Percentiles rank a stretch among this genome's conserved stretches.
phyloP scores from a whole-genome alignment of 2,888 invertebrate species.

The Thera obeliscata region DNA sequence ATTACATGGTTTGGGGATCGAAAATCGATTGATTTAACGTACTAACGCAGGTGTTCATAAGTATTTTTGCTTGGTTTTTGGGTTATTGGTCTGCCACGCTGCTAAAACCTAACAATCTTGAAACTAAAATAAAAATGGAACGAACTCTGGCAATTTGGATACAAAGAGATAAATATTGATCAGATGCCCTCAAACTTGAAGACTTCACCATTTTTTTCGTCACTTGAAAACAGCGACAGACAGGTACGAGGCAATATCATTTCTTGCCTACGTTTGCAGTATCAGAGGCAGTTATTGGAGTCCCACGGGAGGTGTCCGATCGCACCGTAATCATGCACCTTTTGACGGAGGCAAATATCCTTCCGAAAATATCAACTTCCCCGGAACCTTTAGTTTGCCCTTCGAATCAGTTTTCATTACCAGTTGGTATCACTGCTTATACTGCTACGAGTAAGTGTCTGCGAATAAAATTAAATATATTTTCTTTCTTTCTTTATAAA shows the following conservation, averaged over 20 bases:
- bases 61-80: neutral
- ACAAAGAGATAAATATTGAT: too few species aligned
- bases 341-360: conserved; percentile 35
- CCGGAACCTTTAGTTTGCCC: conserved; percentile 1
- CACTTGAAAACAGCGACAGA: neutral
- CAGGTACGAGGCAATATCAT: neutral
- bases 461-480: too few species aligned
- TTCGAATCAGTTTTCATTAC: conserved; percentile 2
- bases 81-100: too few species aligned
- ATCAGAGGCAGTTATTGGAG: conserved; percentile 30
- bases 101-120: too few species aligned
- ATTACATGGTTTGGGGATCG: neutral
- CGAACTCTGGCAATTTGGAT: too few species aligned
- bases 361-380: conserved; percentile 29
- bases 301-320: conserved; percentile 33
- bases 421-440: neutral
- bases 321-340: conserved; percentile 39
- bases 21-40: neutral
- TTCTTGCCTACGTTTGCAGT: conserved; percentile 24
- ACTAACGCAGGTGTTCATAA: neutral
- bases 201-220: neutral
- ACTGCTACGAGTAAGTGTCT: neutral
- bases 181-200: neutral
- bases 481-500: too few species aligned
- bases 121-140: too few species aligned